A percentile compares a stretch with the other conserved stretches of the same genome.
These are phyloP conservation scores for Rotaria socialis DNA, from an alignment of 2,888 invertebrate species.

Conservation along the genomic window DNA sequence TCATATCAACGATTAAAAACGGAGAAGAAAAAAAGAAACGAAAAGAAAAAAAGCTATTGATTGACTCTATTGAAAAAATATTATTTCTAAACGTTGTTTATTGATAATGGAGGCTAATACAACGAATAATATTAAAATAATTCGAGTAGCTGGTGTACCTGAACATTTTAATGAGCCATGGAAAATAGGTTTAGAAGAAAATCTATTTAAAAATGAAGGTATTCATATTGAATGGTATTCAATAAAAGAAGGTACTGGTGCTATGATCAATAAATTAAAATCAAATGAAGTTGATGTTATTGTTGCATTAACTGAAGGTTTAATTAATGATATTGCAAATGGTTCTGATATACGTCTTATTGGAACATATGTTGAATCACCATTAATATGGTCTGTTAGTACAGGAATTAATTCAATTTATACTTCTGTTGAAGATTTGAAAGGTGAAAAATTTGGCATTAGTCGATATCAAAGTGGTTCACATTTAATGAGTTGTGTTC, in stretches of 20 bases:
- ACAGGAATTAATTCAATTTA: not conserved
- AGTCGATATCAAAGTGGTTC: slow-evolving; percentile 18
- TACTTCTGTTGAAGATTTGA: not conserved
- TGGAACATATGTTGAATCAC: not conserved
- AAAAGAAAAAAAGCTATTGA: too few species aligned
- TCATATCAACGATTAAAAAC: too few species aligned
- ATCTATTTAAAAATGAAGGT: not conserved
- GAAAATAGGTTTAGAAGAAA: not conserved
- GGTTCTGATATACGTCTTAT: not conserved
- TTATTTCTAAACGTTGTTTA: too few species aligned
- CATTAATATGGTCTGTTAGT: not conserved
- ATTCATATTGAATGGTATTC: slow-evolving; percentile 4
- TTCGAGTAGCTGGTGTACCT: not conserved
- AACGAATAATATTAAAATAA: not conserved
- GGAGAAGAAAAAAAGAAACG: too few species aligned
- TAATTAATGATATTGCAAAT: not conserved
- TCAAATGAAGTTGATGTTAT: not conserved
- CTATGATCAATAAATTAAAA: slow-evolving; percentile 18
- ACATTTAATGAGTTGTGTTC: slow-evolving; percentile 32
- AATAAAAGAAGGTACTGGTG: not conserved
- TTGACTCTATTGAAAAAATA: too few species aligned
- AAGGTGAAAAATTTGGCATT: slow-evolving; percentile 15
- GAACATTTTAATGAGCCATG: slow-evolving; percentile 19
- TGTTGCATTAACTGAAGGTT: slow-evolving; percentile 15
- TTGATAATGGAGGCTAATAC: too few species aligned